These are phyloP conservation scores for Macroglossus sobrinus DNA, from an alignment of 2,113 vertebrate species.

Conservation along the genomic window DNA sequence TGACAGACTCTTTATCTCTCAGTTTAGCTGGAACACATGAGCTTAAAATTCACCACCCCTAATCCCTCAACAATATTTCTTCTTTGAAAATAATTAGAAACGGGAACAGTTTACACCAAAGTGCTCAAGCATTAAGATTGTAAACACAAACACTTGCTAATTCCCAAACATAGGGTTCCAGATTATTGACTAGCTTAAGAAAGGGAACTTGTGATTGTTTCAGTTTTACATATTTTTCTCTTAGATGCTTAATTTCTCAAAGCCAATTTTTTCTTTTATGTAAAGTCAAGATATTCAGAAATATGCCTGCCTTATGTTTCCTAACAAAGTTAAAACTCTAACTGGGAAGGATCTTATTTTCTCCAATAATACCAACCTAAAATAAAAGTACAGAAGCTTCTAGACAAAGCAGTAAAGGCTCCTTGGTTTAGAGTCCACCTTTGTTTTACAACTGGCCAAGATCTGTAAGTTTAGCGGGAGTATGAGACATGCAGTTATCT, in stretches of 20 bases:
- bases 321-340: neutral
- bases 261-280: neutral
- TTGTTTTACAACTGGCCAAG: neutral
- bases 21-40: neutral
- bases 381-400: neutral
- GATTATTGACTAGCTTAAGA: neutral
- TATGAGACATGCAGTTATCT: neutral
- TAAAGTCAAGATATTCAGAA: slow-evolving; percentile 29
- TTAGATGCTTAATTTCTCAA: slow-evolving; percentile 19
- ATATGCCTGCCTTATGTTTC: slow-evolving; percentile 34
- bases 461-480: neutral
- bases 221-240: neutral
- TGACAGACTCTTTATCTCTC: neutral
- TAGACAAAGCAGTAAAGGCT: neutral
- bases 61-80: neutral
- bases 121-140: neutral
- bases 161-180: neutral
- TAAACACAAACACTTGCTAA: neutral
- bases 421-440: neutral
- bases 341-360: neutral
- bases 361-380: neutral
- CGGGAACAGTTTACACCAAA: neutral
- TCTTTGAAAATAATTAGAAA: slow-evolving; percentile 27
- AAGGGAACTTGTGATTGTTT: neutral
- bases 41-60: neutral